Evolutionary conservation across 2,113 vertebrate species (phyloP).

Genomic region (Vicugna pacos): DNA sequence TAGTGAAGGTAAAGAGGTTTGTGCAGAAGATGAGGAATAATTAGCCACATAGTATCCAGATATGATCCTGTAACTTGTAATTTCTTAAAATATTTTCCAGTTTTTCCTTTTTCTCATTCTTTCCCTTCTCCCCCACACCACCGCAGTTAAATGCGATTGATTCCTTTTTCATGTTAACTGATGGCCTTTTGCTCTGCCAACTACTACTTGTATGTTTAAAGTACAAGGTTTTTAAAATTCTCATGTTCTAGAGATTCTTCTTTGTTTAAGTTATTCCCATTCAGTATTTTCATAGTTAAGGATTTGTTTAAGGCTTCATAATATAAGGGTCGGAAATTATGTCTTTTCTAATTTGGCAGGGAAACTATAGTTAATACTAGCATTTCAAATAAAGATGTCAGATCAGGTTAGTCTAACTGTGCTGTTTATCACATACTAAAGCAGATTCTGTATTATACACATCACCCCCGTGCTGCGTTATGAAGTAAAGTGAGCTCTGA

Average conservation of each 20-base stretch:
- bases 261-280: slow-evolving; percentile 3
- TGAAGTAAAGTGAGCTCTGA: neutral
- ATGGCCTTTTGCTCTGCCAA: neutral
- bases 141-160: neutral
- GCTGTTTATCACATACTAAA: neutral
- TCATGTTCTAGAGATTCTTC: neutral
- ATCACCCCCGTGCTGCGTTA: neutral
- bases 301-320: neutral
- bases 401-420: neutral
- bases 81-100: slow-evolving; percentile 37
- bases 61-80: neutral
- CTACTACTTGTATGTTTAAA: slow-evolving; percentile 14
- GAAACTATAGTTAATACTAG: neutral
- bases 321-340: slow-evolving; percentile 32
- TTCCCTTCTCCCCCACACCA: neutral
- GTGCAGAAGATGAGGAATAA: neutral
- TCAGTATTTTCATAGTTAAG: neutral
- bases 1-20: neutral
- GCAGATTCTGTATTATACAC: neutral
- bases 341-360: slow-evolving; percentile 26
- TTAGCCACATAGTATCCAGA: neutral
- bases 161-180: neutral
- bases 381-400: slow-evolving; percentile 10
- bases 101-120: neutral
- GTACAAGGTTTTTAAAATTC: neutral